Conservation (phyloP, 1,140 invertebrate genomes). For the Eubasilissa regina region DNA sequence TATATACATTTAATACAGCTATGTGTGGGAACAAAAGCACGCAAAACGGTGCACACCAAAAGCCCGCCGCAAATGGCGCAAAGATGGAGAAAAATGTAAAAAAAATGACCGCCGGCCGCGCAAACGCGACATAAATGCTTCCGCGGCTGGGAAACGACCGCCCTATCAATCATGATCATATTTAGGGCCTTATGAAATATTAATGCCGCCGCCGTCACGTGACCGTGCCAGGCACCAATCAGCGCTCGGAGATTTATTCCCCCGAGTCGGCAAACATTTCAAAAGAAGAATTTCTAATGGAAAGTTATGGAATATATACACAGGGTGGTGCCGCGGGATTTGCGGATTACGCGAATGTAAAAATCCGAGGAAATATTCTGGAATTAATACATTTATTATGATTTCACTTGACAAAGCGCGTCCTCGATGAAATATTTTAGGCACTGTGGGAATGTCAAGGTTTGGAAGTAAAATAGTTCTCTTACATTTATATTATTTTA, state of each 20-base stretch:
- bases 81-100: slow-evolving; percentile 37
- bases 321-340: slow-evolving; percentile 7
- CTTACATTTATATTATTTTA: too few species aligned
- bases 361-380: neutral
- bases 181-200: slow-evolving; percentile 57
- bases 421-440: neutral
- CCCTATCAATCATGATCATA: slow-evolving; percentile 57
- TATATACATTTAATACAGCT: neutral
- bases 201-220: slow-evolving; percentile 54
- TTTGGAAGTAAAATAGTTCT: too few species aligned
- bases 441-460: too few species aligned
- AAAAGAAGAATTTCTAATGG: slow-evolving; percentile 28
- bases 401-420: neutral
- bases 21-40: neutral
- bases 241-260: slow-evolving; percentile 35
- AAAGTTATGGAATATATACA: slow-evolving; percentile 38
- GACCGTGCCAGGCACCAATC: slow-evolving; percentile 56
- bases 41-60: neutral
- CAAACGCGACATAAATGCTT: slow-evolving; percentile 20
- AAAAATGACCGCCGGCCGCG: slow-evolving; percentile 27
- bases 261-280: slow-evolving; percentile 36
- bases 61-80: slow-evolving; percentile 13
- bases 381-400: neutral
- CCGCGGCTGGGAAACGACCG: slow-evolving; percentile 14
- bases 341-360: neutral